Conservation (phyloP, 2,888 invertebrate species). For the Galeruca laticollis region DNA sequence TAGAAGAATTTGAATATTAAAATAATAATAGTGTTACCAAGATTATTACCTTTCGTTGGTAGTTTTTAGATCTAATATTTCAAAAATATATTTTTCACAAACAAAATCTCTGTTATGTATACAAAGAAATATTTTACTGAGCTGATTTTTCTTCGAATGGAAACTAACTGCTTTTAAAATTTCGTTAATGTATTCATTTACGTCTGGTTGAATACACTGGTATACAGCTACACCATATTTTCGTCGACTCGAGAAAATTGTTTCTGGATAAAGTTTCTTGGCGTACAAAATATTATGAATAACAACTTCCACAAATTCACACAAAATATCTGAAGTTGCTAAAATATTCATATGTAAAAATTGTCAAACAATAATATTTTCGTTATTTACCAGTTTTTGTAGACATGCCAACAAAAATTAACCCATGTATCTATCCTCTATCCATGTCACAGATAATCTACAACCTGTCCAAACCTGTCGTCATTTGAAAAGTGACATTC, state of each 20-base stretch:
- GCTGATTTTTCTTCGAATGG: constrained; percentile 68
- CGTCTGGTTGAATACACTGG: constrained; percentile 74
- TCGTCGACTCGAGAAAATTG: constrained; percentile 73
- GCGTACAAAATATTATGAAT: constrained; percentile 74
- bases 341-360: constrained; percentile 4
- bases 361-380: neutral
- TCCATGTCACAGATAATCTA: no score
- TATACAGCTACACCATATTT: constrained; percentile 75
- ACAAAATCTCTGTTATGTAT: constrained; percentile 65
- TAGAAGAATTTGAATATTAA: constrained; percentile 46
- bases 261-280: constrained; percentile 74
- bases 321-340: constrained; percentile 67
- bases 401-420: constrained; percentile 15
- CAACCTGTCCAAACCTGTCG: constrained; percentile 1
- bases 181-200: constrained; percentile 74
- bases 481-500: constrained; percentile 10
- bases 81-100: constrained; percentile 68
- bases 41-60: constrained; percentile 42
- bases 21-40: neutral
- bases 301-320: constrained; percentile 76
- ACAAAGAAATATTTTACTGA: constrained; percentile 69
- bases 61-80: constrained; percentile 58
- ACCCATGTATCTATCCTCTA: no score
- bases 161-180: constrained; percentile 69
- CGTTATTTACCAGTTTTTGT: constrained; percentile 20